Conservation (phyloP, 2,113 vertebrate genomes). For the Sturnus vulgaris region DNA sequence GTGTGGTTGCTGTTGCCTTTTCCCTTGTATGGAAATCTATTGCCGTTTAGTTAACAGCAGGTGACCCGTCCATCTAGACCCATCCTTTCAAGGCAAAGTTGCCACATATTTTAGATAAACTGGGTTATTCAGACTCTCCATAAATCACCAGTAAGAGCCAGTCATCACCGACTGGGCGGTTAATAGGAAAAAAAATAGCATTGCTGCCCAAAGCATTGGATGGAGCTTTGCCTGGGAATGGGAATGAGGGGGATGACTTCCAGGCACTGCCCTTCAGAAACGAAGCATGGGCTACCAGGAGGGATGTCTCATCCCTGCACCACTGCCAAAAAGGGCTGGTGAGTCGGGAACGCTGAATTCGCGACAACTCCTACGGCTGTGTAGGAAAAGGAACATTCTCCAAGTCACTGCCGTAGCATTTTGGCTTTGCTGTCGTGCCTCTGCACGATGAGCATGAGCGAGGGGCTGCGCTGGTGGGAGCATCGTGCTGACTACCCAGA, state of each 20-base stretch:
- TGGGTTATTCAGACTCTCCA: not conserved
- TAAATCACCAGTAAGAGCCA: constrained; percentile 27
- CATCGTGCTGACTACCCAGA: not conserved
- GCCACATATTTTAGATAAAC: not conserved
- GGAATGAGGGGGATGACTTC: not conserved
- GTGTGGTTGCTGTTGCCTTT: not conserved
- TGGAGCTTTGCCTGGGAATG: not conserved
- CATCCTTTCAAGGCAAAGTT: constrained; percentile 1
- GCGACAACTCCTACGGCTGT: constrained; percentile 34
- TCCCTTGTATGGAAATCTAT: not conserved
- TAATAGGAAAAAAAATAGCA: not conserved
- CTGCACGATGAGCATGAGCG: not conserved
- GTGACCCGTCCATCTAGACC: not conserved
- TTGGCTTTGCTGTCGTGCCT: constrained; percentile 1
- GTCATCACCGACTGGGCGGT: not conserved
- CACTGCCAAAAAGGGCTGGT: constrained; percentile 18
- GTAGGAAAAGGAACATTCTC: constrained; percentile 25
- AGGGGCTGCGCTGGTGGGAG: not conserved
- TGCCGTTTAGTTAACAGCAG: not conserved
- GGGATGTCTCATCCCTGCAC: constrained; percentile 36
- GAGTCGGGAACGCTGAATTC: not conserved
- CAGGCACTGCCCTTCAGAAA: constrained; percentile 15
- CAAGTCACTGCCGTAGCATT: not conserved
- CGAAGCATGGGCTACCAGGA: not conserved
- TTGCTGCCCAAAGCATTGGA: not conserved